phyloP scores from a whole-genome alignment of 2,888 invertebrate species.

The Brachylomia viminalis region DNA sequence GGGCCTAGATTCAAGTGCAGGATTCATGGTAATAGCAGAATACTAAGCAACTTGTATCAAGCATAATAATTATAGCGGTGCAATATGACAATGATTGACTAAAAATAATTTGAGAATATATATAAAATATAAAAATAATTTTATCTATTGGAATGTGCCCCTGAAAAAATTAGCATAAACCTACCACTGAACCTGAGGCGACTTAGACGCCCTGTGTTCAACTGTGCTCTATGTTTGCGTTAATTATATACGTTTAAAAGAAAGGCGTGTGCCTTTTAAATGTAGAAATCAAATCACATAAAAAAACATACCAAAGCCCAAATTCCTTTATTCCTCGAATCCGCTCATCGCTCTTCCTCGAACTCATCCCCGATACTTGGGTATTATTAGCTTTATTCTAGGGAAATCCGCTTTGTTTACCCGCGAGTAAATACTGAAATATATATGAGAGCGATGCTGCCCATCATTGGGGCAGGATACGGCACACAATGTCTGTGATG shows the following conservation, averaged over 20 bases:
- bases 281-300: background rate
- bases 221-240: background rate
- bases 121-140: no score
- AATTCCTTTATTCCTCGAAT: background rate
- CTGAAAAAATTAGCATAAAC: background rate
- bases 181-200: background rate
- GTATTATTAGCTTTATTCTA: constrained; percentile 82
- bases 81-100: no score
- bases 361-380: constrained; percentile 67
- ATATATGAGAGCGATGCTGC: constrained; percentile 77
- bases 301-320: background rate
- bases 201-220: background rate
- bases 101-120: no score
- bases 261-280: background rate
- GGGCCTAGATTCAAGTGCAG: no score
- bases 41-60: no score
- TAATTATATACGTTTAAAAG: background rate
- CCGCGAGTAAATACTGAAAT: constrained; percentile 81
- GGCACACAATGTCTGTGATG: constrained; percentile 45
- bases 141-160: no score
- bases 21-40: no score
- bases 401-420: constrained; percentile 80
- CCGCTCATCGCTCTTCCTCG: constrained; percentile 37
- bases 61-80: no score
- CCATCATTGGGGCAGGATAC: constrained; percentile 64